Percentiles rank a stretch among this genome's conserved stretches.
Conservation (phyloP, 64 coral and sea anemone genomes). For the Anthopleura sola region DNA sequence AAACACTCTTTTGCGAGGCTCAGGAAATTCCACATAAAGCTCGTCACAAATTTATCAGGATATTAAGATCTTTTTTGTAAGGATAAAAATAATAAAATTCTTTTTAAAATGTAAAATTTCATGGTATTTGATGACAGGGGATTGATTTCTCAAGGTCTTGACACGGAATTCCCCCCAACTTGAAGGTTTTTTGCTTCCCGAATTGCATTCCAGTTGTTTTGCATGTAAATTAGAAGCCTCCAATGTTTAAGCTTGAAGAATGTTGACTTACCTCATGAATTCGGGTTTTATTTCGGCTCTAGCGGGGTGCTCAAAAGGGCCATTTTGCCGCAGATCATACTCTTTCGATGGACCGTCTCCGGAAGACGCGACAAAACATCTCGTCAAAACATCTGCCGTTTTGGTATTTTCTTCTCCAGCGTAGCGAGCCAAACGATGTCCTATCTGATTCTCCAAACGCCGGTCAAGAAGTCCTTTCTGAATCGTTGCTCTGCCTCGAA, state of each 20-base stretch:
- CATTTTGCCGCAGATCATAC: background rate
- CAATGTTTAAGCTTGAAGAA: background rate
- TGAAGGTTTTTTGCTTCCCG: background rate
- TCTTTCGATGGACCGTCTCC: background rate
- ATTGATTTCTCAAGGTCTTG: background rate
- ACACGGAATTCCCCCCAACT: background rate
- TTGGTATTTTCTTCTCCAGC: background rate
- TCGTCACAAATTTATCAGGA: background rate
- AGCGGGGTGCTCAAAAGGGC: background rate
- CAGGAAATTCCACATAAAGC: background rate
- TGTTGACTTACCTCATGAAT: background rate
- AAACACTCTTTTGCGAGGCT: background rate
- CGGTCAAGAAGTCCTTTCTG: background rate
- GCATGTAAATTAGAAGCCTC: background rate
- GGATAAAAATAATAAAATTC: background rate
- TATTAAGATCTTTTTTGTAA: background rate
- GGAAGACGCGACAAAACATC: background rate
- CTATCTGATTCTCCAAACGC: background rate
- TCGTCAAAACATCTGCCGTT: slow-evolving; percentile 7
- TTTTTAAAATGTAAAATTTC: background rate
- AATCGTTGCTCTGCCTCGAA: background rate
- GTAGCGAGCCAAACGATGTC: background rate
- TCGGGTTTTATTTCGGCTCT: background rate
- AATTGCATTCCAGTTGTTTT: background rate
- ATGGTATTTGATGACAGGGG: background rate